phyloP scores from a whole-genome alignment of 2,113 vertebrate species.

The Thermophis baileyi region DNA sequence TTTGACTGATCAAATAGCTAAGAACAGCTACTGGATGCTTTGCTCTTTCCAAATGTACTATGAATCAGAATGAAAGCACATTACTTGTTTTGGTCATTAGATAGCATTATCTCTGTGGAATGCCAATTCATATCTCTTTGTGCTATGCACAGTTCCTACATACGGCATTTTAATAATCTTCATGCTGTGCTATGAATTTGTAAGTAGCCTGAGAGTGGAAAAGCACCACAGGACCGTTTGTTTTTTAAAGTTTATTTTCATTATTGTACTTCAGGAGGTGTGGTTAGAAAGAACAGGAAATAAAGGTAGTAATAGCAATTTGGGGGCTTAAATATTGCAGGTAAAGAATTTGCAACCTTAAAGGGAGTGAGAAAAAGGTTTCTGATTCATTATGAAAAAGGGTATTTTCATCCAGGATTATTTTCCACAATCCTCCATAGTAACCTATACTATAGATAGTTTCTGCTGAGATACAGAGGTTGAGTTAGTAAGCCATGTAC shows the following conservation, averaged over 20 bases:
- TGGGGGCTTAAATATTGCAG: not conserved
- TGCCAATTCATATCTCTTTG: constrained; percentile 77
- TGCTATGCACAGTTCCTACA: constrained; percentile 72
- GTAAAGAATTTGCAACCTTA: constrained; percentile 27
- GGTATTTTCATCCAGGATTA: constrained; percentile 31
- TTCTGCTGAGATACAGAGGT: not conserved
- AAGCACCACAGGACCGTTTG: constrained; percentile 70
- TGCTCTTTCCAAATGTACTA: constrained; percentile 62
- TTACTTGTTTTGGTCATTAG: constrained; percentile 77
- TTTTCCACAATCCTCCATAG: not conserved
- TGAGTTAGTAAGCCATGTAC: not conserved
- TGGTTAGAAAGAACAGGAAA: not conserved
- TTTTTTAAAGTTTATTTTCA: constrained; percentile 63
- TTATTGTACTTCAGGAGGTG: constrained; percentile 71
- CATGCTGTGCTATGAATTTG: constrained; percentile 78
- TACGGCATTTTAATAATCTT: constrained; percentile 82
- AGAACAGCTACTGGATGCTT: constrained; percentile 50
- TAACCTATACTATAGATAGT: not conserved
- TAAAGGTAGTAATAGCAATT: constrained; percentile 5
- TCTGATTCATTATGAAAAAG: constrained; percentile 22
- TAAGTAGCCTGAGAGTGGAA: constrained; percentile 68
- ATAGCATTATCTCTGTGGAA: constrained; percentile 77
- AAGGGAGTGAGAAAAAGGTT: constrained; percentile 27
- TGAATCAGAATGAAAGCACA: constrained; percentile 64
- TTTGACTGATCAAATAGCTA: constrained; percentile 45